These are phyloP conservation scores for Pachyrhynchus sulphureomaculatus DNA, from an alignment of 1,140 invertebrate genomes.

Conservation along the genomic window DNA sequence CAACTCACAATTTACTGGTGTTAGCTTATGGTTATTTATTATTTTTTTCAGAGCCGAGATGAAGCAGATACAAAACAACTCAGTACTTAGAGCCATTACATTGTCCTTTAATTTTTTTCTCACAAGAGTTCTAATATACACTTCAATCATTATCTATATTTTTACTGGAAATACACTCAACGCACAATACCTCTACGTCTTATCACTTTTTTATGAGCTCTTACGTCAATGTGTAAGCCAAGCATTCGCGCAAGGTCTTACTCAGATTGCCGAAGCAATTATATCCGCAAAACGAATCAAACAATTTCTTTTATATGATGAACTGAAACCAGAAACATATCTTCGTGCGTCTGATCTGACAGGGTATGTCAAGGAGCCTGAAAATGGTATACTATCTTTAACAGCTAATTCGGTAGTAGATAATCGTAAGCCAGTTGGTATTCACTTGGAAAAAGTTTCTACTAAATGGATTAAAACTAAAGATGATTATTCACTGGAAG, in stretches of 20 bases:
- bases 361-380: not conserved
- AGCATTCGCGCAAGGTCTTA: slow-evolving; percentile 66
- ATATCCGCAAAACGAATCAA: slow-evolving; percentile 69
- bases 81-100: slow-evolving; percentile 69
- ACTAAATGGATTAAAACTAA: slow-evolving; percentile 62
- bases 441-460: slow-evolving; percentile 57
- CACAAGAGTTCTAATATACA: slow-evolving; percentile 73
- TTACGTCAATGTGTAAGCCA: slow-evolving; percentile 71
- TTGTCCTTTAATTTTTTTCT: slow-evolving; percentile 72
- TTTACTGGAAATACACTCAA: slow-evolving; percentile 66
- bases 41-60: slow-evolving; percentile 44
- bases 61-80: slow-evolving; percentile 41
- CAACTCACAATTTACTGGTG: too few relatives aligned
- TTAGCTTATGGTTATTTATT: too few relatives aligned
- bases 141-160: slow-evolving; percentile 75
- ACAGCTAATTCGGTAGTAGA: not conserved
- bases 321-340: slow-evolving; percentile 47
- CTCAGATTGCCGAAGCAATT: slow-evolving; percentile 63
- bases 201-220: slow-evolving; percentile 72
- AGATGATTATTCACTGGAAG: slow-evolving; percentile 58
- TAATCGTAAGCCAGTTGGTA: slow-evolving; percentile 43
- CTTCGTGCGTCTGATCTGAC: not conserved
- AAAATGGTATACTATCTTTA: not conserved
- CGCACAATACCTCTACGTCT: slow-evolving; percentile 73
- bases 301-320: slow-evolving; percentile 69